phyloP scores from a whole-genome alignment of 2,113 vertebrate genomes.

The Halcyon malimbica region DNA sequence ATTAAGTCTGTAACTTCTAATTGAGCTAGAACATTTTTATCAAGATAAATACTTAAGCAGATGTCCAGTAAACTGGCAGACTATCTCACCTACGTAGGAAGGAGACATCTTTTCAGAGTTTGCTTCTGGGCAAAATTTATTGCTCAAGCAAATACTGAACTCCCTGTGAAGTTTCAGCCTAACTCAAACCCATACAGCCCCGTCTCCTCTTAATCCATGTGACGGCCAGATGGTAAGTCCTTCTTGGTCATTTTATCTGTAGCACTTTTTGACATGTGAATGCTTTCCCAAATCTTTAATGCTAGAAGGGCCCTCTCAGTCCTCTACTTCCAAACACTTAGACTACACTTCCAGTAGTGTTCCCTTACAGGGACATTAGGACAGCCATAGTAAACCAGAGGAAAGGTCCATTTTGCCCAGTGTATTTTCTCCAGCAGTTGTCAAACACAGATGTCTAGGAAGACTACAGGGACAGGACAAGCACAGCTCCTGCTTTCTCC shows the following conservation, averaged over 20 bases:
- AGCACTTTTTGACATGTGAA: not conserved
- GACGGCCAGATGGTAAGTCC: not conserved
- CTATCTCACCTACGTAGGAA: not conserved
- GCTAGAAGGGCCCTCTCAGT: not conserved
- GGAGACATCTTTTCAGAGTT: not conserved
- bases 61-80: not conserved
- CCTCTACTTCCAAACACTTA: not conserved
- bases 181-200: not conserved
- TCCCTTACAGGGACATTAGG: not conserved
- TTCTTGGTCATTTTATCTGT: not conserved
- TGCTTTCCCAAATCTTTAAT: not conserved
- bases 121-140: not conserved
- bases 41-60: slow-evolving; percentile 11
- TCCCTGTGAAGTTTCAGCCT: not conserved
- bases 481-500: not conserved
- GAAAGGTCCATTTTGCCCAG: not conserved
- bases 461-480: not conserved
- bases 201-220: not conserved
- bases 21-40: not conserved
- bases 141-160: not conserved
- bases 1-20: not conserved
- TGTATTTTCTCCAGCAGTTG: not conserved
- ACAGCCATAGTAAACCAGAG: not conserved
- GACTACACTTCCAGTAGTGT: not conserved
- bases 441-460: not conserved